Evolutionary conservation across 2,113 vertebrate genomes (phyloP).

Genomic region (Rafetus swinhoei): DNA sequence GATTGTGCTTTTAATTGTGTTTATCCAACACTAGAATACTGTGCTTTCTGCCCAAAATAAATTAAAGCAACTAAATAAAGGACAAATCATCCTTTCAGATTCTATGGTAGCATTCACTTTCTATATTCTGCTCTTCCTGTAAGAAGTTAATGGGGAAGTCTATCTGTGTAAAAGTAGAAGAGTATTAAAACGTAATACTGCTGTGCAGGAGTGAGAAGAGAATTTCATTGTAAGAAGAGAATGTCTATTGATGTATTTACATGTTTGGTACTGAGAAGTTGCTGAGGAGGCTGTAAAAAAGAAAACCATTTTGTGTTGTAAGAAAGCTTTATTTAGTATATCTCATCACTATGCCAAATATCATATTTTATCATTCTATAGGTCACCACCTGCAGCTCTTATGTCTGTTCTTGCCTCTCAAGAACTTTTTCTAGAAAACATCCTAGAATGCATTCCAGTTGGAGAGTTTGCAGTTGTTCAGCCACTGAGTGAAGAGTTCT

Average conservation of each 20-base stretch:
- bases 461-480: constrained; percentile 92
- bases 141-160: background rate
- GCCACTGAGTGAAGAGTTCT: constrained; percentile 92
- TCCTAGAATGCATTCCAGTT: constrained; percentile 88
- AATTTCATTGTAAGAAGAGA: background rate
- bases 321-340: background rate
- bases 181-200: background rate
- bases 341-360: background rate
- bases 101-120: background rate
- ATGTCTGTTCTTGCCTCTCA: constrained; percentile 88
- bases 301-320: background rate
- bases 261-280: background rate
- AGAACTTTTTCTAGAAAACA: constrained; percentile 89
- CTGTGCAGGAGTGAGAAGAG: background rate
- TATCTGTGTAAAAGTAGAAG: background rate
- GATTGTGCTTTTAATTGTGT: background rate
- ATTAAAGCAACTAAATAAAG: background rate
- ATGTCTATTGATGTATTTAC: accelerated
- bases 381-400: constrained; percentile 91
- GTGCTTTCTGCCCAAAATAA: background rate
- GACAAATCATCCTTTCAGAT: background rate
- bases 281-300: background rate
- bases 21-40: background rate
- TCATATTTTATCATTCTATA: constrained; percentile 55
- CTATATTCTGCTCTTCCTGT: background rate